Base-by-base conservation (phyloP, 2,797 vertebrate species). In the Rhinoraja longicauda region DNA sequence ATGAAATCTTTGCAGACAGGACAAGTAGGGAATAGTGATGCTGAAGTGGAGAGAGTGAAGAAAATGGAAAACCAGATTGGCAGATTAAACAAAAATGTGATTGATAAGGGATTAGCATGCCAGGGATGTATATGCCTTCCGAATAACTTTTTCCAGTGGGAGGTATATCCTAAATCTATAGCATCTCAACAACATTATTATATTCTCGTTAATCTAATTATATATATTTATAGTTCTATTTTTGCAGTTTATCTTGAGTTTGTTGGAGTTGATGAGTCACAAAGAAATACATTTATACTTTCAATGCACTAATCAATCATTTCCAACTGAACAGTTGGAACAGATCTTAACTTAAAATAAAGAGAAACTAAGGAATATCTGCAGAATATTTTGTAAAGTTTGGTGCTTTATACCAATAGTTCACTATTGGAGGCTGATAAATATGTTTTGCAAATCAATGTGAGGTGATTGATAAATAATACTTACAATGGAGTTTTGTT, bases 401-500 rank as follows among this genome's bases (percentile, higher is more conserved):
- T 67, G 6, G 39, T 90, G 13, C 36, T 39, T n/a, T n/a, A n/a
- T n/a, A n/a, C n/a, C n/a, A n/a, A 90, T 32, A 64, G 21, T n/a
- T 19, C 21, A 90, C 17, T 26, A 26, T 72, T 12, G 64, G n/a
- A 13, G 57, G 59, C 59, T 36, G 17, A 21, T 10, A 67, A 90
- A 39, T 72, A 90, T 1, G 36, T 10, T 70, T 84, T 84, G 4
- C 6, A n/a, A 32, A 73, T 6, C 39, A 75, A 4, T 53, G 15
- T 45, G 90, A 53, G 90, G 39, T 92, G 32, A 75, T 92, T 26
- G 15, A 26, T 39, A 21, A 90, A 88, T 90, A 36, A 90, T 39
- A 92, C 92, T 75, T 73, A 26, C 67, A 73, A 15, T 39, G 72
- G 29, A 39, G 93, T 86, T 67, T 88, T 64, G 15, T n/a, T 21